Conservation (phyloP, 2,888 invertebrate genomes). For the Ichneumon xanthorius region DNA sequence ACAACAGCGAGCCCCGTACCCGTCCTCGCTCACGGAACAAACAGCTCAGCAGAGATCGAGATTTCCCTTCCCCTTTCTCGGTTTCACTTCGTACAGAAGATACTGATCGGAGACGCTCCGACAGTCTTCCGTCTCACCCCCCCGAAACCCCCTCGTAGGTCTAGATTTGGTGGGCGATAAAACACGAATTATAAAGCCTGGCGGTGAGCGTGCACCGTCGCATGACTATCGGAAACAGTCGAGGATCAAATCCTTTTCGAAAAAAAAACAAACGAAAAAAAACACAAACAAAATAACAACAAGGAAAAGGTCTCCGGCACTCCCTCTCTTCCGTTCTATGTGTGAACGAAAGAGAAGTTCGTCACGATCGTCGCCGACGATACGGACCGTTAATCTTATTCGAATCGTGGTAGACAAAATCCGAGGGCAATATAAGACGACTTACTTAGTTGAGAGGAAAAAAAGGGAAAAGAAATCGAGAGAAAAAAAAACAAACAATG, state of each 20-base stretch:
- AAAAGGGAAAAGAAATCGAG: neutral
- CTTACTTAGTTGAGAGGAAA: neutral
- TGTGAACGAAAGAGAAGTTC: conserved; percentile 43
- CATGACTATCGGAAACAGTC: conserved; percentile 38
- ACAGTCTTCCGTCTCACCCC: neutral
- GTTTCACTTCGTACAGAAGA: conserved; percentile 81
- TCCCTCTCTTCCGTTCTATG: conserved; percentile 63
- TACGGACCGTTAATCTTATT: neutral
- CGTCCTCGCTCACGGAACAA: conserved; percentile 69
- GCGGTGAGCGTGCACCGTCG: conserved; percentile 70
- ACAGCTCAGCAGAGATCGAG: conserved; percentile 77
- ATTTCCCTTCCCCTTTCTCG: conserved; percentile 81
- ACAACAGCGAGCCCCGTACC: conserved; percentile 67
- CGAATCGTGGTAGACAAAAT: conserved; percentile 43
- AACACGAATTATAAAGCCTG: conserved; percentile 69
- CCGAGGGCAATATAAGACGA: conserved; percentile 21
- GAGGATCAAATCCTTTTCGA: conserved; percentile 6
- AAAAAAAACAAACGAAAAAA: conserved; percentile 8
- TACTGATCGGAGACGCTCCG: conserved; percentile 72
- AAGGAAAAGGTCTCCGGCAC: conserved; percentile 49
- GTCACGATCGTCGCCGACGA: conserved; percentile 33
- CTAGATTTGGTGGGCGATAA: conserved; percentile 66
- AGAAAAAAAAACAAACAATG: conserved; percentile 13
- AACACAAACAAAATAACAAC: conserved; percentile 4
- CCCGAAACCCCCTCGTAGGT: conserved; percentile 15